Conservation (phyloP, 2,888 invertebrate species). For the Cinara cedri region DNA sequence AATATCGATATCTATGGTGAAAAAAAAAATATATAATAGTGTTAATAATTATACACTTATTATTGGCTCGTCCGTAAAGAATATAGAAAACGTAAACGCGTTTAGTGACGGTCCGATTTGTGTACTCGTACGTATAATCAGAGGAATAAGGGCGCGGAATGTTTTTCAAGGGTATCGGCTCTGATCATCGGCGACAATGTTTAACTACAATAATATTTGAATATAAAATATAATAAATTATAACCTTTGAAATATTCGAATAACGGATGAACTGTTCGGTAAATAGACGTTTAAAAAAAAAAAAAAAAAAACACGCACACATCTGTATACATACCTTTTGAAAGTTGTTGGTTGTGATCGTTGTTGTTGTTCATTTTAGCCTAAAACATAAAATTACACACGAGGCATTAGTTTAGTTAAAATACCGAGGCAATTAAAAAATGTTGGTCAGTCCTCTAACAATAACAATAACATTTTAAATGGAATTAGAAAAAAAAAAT, state of each 20-base stretch:
- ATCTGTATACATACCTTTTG: constrained; percentile 62
- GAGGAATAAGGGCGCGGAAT: constrained; percentile 1
- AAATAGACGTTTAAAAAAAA: too few relatives aligned
- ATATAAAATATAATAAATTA: too few relatives aligned
- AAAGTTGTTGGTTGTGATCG: constrained; percentile 62
- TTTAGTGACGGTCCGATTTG: background rate
- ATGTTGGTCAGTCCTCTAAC: background rate
- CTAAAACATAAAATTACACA: constrained; percentile 64
- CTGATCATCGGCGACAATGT: too few relatives aligned
- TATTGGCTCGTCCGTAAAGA: too few relatives aligned
- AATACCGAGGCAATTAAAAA: background rate
- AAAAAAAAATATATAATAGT: background rate
- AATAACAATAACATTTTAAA: too few relatives aligned
- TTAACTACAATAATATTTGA: too few relatives aligned
- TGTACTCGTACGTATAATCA: background rate
- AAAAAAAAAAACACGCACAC: too few relatives aligned
- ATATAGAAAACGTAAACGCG: too few relatives aligned
- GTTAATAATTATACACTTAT: background rate
- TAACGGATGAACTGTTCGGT: too few relatives aligned
- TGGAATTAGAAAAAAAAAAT: too few relatives aligned
- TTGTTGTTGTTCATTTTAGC: constrained; percentile 68
- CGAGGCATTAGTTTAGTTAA: background rate
- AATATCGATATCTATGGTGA: background rate
- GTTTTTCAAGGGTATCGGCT: too few relatives aligned
- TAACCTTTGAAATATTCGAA: too few relatives aligned